These are phyloP conservation scores for Calidris pygmaea DNA, from an alignment of 2,113 vertebrate genomes.

Conservation along the genomic window DNA sequence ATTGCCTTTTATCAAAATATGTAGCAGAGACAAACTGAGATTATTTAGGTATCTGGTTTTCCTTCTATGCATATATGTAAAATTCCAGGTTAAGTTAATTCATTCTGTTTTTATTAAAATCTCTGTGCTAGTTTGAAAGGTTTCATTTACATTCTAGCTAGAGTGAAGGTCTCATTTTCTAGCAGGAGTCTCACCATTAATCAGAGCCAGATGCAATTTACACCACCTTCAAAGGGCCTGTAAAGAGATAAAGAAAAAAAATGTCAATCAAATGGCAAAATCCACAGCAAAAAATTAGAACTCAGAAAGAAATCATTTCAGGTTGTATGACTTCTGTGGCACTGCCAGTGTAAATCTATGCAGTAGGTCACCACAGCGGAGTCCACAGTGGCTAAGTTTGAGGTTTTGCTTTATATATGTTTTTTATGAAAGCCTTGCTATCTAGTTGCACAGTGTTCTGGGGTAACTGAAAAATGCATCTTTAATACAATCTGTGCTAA, in stretches of 20 bases:
- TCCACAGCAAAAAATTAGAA: conserved; percentile 21
- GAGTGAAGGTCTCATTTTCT: conserved; percentile 34
- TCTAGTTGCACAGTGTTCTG: background rate
- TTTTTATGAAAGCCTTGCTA: background rate
- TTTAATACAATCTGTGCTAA: background rate
- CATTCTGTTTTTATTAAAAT: background rate
- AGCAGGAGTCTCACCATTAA: conserved; percentile 34
- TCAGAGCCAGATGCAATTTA: conserved; percentile 45
- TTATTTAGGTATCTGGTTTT: background rate
- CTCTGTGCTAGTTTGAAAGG: background rate
- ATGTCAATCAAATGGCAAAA: conserved; percentile 56
- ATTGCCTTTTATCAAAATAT: background rate
- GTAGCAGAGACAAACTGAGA: background rate
- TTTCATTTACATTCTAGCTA: background rate
- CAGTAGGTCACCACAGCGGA: conserved; percentile 42
- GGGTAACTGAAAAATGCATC: background rate
- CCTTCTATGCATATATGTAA: background rate
- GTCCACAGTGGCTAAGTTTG: conserved; percentile 16
- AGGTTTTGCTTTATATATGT: background rate
- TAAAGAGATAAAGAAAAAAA: conserved; percentile 55
- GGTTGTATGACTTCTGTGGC: conserved; percentile 32
- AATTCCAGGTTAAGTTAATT: background rate
- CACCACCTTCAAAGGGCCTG: conserved; percentile 31
- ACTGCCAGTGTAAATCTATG: conserved; percentile 63
- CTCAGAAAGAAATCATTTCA: conserved; percentile 66